These are phyloP conservation scores for Drosophila macrospina DNA, from an alignment of 2,888 invertebrate species.

Conservation along the genomic window DNA sequence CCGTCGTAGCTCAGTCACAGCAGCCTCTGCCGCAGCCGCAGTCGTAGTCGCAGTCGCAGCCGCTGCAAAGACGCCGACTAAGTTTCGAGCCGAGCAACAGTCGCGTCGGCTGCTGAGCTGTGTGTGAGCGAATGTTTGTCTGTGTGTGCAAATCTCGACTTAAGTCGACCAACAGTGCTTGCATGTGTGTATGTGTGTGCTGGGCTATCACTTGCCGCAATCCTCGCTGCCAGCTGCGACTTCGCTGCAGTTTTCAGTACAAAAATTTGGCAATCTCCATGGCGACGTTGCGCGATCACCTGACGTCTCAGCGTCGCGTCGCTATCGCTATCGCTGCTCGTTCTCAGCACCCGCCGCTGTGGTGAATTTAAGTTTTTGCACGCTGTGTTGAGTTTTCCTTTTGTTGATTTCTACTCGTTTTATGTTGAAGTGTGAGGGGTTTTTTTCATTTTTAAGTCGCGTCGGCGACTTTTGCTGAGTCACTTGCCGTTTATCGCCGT, in stretches of 20 bases:
- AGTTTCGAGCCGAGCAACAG: slow-evolving; percentile 53
- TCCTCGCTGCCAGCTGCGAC: slow-evolving; percentile 54
- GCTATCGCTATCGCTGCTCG: slow-evolving; percentile 11
- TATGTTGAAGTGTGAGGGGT: slow-evolving; percentile 25
- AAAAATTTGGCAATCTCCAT: slow-evolving; percentile 61
- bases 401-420: slow-evolving; percentile 38
- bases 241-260: slow-evolving; percentile 24
- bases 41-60: slow-evolving; percentile 28
- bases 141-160: slow-evolving; percentile 51
- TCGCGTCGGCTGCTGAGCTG: slow-evolving; percentile 30
- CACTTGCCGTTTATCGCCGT: slow-evolving; percentile 47
- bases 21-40: slow-evolving; percentile 23
- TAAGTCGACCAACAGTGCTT: background rate
- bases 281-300: background rate
- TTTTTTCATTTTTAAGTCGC: slow-evolving; percentile 33
- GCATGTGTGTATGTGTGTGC: slow-evolving; percentile 23
- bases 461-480: slow-evolving; percentile 56
- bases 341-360: slow-evolving; percentile 43
- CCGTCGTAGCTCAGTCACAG: slow-evolving; percentile 48
- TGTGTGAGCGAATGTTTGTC: no score
- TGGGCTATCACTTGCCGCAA: slow-evolving; percentile 51
- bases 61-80: slow-evolving; percentile 64
- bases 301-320: slow-evolving; percentile 2
- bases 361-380: slow-evolving; percentile 55
- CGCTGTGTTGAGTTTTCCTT: slow-evolving; percentile 67